A percentile compares a stretch with the other conserved stretches of the same genome.
phyloP scores from a whole-genome alignment of 2,113 vertebrate genomes.

The Colistium nudipinnis region DNA sequence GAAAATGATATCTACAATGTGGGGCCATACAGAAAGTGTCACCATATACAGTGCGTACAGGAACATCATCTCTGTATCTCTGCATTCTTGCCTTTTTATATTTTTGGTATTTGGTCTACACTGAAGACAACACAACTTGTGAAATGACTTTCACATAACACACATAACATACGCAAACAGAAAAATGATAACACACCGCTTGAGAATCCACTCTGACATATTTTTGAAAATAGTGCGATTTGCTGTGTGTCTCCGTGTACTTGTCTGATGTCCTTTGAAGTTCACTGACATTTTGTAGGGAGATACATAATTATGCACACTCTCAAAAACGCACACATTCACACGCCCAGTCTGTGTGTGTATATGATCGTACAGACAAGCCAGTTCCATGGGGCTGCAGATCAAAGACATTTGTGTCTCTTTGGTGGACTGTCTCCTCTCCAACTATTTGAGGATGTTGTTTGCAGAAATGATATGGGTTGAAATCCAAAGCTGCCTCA shows the following conservation, averaged over 20 bases:
- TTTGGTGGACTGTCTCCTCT: constrained; percentile 29
- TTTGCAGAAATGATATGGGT: constrained; percentile 17
- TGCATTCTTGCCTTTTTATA: no score
- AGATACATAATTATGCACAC: constrained; percentile 53
- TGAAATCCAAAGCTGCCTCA: not conserved
- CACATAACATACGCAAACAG: no score
- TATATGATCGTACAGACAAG: constrained; percentile 17
- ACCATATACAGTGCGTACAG: not conserved
- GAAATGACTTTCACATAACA: no score
- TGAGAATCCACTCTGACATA: constrained; percentile 40
- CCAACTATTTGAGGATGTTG: constrained; percentile 21
- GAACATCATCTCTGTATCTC: no score
- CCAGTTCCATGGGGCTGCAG: constrained; percentile 50
- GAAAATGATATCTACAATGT: not conserved
- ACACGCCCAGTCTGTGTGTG: not conserved
- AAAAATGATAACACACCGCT: no score
- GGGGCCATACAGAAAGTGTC: not conserved
- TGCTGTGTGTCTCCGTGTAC: constrained; percentile 38
- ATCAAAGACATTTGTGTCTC: constrained; percentile 60
- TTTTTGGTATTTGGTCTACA: no score
- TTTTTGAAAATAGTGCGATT: constrained; percentile 62
- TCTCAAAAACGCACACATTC: not conserved
- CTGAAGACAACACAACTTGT: no score
- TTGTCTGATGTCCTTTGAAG: constrained; percentile 67
- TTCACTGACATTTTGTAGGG: constrained; percentile 60